Evolutionary conservation across 2,888 invertebrate genomes (phyloP).

Genomic region (Nomada ruficornis): DNA sequence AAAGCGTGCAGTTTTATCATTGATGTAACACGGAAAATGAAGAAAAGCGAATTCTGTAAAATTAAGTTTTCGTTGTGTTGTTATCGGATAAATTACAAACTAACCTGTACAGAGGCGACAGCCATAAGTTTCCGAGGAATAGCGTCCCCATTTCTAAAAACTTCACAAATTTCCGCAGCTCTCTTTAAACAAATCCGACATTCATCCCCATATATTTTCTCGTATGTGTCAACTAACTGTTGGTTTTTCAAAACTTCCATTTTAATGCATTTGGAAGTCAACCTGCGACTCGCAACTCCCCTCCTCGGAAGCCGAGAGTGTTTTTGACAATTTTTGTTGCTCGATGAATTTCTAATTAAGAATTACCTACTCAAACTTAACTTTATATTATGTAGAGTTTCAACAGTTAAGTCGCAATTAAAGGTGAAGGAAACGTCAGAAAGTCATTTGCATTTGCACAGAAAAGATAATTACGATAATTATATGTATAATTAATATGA

Average conservation of each 20-base stretch:
- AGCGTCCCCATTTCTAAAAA: slow-evolving; percentile 73
- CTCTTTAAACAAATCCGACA: slow-evolving; percentile 77
- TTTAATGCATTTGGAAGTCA: slow-evolving; percentile 53
- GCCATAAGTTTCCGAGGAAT: slow-evolving; percentile 78
- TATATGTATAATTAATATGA: neutral
- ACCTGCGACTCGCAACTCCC: slow-evolving; percentile 31
- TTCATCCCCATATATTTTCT: slow-evolving; percentile 63
- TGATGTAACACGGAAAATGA: neutral
- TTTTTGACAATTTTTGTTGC: slow-evolving; percentile 45
- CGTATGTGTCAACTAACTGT: slow-evolving; percentile 41
- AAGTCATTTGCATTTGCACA: neutral
- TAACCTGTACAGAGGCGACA: slow-evolving; percentile 80
- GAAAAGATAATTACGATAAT: neutral
- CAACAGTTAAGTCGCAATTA: neutral
- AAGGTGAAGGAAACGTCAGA: neutral
- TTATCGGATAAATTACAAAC: slow-evolving; percentile 39
- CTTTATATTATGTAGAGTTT: neutral
- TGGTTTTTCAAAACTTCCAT: slow-evolving; percentile 73
- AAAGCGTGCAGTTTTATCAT: neutral
- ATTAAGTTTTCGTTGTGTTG: slow-evolving; percentile 5
- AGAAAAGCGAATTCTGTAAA: neutral
- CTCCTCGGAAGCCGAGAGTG: slow-evolving; percentile 34
- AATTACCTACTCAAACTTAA: neutral
- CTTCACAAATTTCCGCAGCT: slow-evolving; percentile 71
- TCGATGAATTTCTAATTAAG: slow-evolving; percentile 11